Percentiles rank a stretch among this genome's conserved stretches.
These are phyloP conservation scores for Reinhardtius hippoglossoides DNA, from an alignment of 2,113 vertebrate genomes.

Conservation along the genomic window DNA sequence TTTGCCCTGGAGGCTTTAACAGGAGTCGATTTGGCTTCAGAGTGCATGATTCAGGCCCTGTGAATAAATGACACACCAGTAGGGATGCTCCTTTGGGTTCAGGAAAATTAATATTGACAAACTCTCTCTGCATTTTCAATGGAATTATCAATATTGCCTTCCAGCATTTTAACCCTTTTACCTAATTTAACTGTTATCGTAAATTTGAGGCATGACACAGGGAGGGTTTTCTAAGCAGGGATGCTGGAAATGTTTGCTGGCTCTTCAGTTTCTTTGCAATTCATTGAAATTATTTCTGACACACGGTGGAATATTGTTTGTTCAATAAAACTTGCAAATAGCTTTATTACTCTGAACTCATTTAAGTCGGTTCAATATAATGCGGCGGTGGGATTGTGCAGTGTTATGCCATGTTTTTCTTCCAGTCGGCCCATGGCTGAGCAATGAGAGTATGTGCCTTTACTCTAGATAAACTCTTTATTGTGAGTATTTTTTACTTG, in stretches of 20 bases:
- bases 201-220: constrained; percentile 76
- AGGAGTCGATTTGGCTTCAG: constrained; percentile 77
- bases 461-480: constrained; percentile 43
- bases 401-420: constrained; percentile 37
- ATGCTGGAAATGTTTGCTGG: constrained; percentile 53
- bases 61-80: constrained; percentile 84
- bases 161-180: constrained; percentile 86
- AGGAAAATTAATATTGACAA: constrained; percentile 88
- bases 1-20: constrained; percentile 69
- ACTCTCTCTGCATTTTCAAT: constrained; percentile 83
- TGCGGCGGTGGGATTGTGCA: constrained; percentile 39
- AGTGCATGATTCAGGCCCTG: constrained; percentile 78
- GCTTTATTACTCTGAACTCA: constrained; percentile 65
- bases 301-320: constrained; percentile 64
- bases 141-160: constrained; percentile 85
- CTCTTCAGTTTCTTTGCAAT: constrained; percentile 65
- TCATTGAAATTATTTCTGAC: constrained; percentile 69
- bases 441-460: constrained; percentile 20
- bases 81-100: constrained; percentile 82
- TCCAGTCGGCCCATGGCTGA: constrained; percentile 30
- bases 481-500: constrained; percentile 63
- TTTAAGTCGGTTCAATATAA: constrained; percentile 60
- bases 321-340: constrained; percentile 68
- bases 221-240: constrained; percentile 54
- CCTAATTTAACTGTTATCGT: constrained; percentile 84